Percentiles rank a stretch among this genome's conserved stretches.
Conservation (phyloP, 2,888 invertebrate species). For the Odontothrips loti region DNA sequence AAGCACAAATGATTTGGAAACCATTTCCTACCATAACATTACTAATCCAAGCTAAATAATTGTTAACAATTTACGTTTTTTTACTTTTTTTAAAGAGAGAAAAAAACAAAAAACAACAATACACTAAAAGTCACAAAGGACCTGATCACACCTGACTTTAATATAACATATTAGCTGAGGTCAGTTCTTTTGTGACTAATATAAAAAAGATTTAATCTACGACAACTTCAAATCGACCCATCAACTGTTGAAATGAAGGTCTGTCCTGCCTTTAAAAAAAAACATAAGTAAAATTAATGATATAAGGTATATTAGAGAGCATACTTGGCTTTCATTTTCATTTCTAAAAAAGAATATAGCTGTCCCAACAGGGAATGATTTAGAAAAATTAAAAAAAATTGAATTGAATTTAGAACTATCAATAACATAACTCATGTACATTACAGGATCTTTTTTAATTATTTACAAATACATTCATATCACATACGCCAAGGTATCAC, state of each 20-base stretch:
- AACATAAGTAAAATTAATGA: background rate
- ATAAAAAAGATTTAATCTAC: background rate
- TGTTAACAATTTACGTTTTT: background rate
- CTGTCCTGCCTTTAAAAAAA: background rate
- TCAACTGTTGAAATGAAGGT: too few relatives aligned
- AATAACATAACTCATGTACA: background rate
- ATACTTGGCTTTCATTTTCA: background rate
- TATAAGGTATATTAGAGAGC: background rate
- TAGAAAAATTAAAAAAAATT: background rate
- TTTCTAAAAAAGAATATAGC: background rate
- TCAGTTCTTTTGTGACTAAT: slow-evolving; percentile 7
- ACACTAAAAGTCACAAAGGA: slow-evolving; percentile 21
- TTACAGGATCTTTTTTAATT: background rate
- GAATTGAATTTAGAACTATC: background rate
- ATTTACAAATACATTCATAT: slow-evolving; percentile 3
- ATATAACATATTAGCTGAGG: slow-evolving; percentile 14
- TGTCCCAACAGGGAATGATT: too few relatives aligned
- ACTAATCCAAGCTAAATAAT: background rate
- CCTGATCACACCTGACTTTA: slow-evolving; percentile 18
- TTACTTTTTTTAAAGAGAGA: background rate
- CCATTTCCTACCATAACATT: too few relatives aligned
- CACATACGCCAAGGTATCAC: slow-evolving; percentile 10
- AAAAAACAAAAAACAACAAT: background rate
- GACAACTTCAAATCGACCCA: background rate
- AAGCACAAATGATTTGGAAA: background rate